Evolutionary conservation across 2,113 vertebrate genomes (phyloP), one percentile per base, ranked within the genome.

Genomic region (Astur gentilis): DNA sequence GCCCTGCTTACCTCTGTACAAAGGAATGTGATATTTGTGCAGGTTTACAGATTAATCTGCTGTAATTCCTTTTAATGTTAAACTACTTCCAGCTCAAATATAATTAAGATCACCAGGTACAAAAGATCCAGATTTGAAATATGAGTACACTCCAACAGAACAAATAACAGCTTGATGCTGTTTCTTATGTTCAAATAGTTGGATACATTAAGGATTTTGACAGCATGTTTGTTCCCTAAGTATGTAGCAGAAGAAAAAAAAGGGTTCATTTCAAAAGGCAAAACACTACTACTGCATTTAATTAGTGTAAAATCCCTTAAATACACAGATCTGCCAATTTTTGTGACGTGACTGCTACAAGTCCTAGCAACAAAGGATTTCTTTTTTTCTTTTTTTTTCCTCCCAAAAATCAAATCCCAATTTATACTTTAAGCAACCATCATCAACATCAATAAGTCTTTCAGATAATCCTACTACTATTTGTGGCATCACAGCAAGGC

Each of bases 41-140:
- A 95, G 93, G 86, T 97, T 97, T 93, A 94, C 87, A 93, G 96
- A 95, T 96, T 93, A 93, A 96, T 80, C 58, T 95, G 81, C 91
- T 85, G 92, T 93, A 93, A 94, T 95, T 93, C 96, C 54, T 85
- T 72, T 90, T 73, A 95, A 94, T 58, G 82, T 91, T 93, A 97
- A 95, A 96, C 87, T 90, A 65, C 50, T 96, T 97, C 87, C 78
- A 95, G 80, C 77, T 95, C 93, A 93, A 91, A 82, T 91, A 82
- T 94, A 85, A 95, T 97, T 97, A 94, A 96, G 89, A 94, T 95
- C 61, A 84, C 71, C 93, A 79, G 61, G 79, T 89, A 95, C 8
- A 93, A 81, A 97, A 58, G 44, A 79, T 75, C 90, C 38, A 67
- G 49, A 84, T 54, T 92, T 78, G 79, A 97, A 97, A 85, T 76